phyloP scores from a whole-genome alignment of 2,113 vertebrate genomes.

The Oryzias javanicus region DNA sequence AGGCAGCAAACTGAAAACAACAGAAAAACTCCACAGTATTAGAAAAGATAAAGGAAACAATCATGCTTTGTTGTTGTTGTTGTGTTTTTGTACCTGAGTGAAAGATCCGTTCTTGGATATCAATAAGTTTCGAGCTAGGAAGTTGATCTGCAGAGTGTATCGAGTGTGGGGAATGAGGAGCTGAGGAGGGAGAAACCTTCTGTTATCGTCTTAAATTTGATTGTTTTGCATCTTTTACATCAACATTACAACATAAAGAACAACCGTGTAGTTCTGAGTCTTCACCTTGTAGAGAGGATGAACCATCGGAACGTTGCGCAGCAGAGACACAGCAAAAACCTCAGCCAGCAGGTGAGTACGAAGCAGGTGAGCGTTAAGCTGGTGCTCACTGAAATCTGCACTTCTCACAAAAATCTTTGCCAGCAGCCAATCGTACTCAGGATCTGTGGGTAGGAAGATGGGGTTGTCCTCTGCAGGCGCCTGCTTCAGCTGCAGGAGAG shows the following conservation, averaged over 20 bases:
- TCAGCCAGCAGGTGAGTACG: conserved; percentile 79
- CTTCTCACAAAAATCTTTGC: conserved; percentile 78
- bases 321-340: conserved; percentile 73
- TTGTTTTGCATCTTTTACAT: neutral
- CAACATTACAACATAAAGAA: too few relatives aligned
- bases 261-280: neutral
- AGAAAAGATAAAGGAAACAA: too few relatives aligned
- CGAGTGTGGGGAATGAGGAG: conserved; percentile 64
- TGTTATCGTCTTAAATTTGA: neutral
- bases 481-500: conserved; percentile 55
- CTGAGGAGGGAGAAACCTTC: conserved; percentile 21
- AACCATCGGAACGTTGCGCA: conserved; percentile 74
- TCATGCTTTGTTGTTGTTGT: neutral
- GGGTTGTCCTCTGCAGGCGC: conserved; percentile 55
- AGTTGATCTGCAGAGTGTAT: conserved; percentile 69
- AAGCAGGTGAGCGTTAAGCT: conserved; percentile 75
- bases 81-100: conserved; percentile 22
- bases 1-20: conserved; percentile 41
- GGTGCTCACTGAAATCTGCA: conserved; percentile 73
- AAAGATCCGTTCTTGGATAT: conserved; percentile 51
- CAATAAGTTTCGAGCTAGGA: conserved; percentile 42
- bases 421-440: conserved; percentile 73
- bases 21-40: neutral
- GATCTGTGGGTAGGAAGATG: conserved; percentile 76
- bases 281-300: conserved; percentile 79